A percentile compares a stretch with the other conserved stretches of the same genome.
Conservation (phyloP, 2,797 vertebrate genomes). For the Coranthus polyacanthus region DNA sequence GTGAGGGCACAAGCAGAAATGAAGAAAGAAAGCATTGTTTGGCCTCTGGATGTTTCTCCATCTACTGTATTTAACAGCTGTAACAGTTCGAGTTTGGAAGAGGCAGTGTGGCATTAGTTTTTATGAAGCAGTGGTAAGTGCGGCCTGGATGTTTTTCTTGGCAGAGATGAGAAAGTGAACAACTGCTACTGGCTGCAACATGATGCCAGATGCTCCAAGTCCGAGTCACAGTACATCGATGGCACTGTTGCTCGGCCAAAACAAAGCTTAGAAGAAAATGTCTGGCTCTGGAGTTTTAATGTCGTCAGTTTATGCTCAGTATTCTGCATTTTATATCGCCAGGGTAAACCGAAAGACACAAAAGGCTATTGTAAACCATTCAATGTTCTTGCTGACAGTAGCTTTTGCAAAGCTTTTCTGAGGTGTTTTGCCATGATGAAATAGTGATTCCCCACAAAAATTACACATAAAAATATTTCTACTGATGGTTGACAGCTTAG, state of each 20-base stretch:
- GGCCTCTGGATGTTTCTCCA: slow-evolving; percentile 15
- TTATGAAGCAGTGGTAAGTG: slow-evolving; percentile 46
- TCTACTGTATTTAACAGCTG: slow-evolving; percentile 17
- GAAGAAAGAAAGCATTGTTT: slow-evolving; percentile 40
- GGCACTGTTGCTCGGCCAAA: slow-evolving; percentile 10
- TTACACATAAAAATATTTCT: neutral
- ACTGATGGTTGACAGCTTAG: neutral
- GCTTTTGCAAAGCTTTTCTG: slow-evolving; percentile 1
- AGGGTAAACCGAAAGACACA: slow-evolving; percentile 40
- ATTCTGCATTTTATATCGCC: slow-evolving; percentile 27
- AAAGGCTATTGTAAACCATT: slow-evolving; percentile 11
- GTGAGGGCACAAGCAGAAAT: slow-evolving; percentile 2
- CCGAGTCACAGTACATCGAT: slow-evolving; percentile 25
- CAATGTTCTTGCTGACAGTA: neutral
- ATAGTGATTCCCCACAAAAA: neutral
- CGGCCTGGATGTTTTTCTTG: slow-evolving; percentile 59
- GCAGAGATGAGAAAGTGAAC: slow-evolving; percentile 23
- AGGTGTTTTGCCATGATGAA: slow-evolving; percentile 8
- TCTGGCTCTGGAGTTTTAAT: slow-evolving; percentile 16
- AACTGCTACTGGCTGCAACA: slow-evolving; percentile 49
- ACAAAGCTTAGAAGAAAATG: slow-evolving; percentile 21
- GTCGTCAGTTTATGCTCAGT: neutral
- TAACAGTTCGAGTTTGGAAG: slow-evolving; percentile 30
- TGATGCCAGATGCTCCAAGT: slow-evolving; percentile 11
- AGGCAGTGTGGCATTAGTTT: slow-evolving; percentile 28